phyloP scores from a whole-genome alignment of 2,888 invertebrate genomes.

The Rotaria socialis region DNA sequence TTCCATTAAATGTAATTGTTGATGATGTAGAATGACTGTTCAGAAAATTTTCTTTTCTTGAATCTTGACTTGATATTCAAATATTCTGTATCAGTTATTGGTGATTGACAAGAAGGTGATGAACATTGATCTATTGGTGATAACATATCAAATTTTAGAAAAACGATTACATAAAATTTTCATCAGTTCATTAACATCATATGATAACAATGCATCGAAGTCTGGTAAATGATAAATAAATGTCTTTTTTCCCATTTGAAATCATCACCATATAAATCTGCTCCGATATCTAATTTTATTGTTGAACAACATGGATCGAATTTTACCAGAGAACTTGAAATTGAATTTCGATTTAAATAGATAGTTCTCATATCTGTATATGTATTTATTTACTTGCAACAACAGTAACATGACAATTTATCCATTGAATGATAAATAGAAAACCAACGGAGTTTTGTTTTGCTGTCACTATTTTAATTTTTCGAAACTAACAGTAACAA shows the following conservation, averaged over 20 bases:
- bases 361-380: no score
- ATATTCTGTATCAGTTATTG: not conserved
- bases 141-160: constrained; percentile 38
- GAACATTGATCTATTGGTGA: not conserved
- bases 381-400: no score
- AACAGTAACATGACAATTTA: no score
- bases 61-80: no score
- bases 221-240: constrained; percentile 37
- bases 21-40: not conserved
- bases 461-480: no score
- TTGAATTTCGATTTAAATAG: no score
- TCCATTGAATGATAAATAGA: no score
- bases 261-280: not conserved
- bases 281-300: not conserved
- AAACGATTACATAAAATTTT: constrained; percentile 37
- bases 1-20: not conserved
- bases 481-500: no score
- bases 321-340: not conserved
- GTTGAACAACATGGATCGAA: not conserved
- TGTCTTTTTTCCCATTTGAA: constrained; percentile 41
- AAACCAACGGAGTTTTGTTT: no score
- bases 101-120: not conserved
- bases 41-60: no score
- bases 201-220: constrained; percentile 37
- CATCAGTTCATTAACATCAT: constrained; percentile 41